Evolutionary conservation across 1,140 invertebrate genomes (phyloP), one percentile per base, ranked within the genome.

Genomic region (Drosophila obscura): DNA sequence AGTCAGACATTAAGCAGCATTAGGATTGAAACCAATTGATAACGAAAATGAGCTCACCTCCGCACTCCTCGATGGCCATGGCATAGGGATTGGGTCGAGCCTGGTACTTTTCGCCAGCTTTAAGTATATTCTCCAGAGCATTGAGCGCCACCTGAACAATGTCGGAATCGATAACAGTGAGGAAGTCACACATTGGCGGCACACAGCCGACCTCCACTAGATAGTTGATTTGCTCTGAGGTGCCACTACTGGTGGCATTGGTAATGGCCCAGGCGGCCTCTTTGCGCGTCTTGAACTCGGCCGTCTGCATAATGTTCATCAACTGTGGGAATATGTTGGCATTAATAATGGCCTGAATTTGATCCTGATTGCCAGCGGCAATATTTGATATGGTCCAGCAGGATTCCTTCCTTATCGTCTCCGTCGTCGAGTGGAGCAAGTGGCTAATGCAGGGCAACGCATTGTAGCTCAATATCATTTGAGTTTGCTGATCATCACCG

Each of bases 361-460:
- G 98, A 79, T 95, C 94, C 50, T 96, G 94, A 93, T 99, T 99
- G 51, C 98, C 98, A 57, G 98, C 98, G 3, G 98, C 99, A 55
- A 99, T 99, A 93, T 99, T 99, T 43, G 98, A 99, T 73, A 99
- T 96, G 46, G 98, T 99, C 98, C 98, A 99, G 91, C 98, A 99
- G 5, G 98, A 97, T 93, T 99, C 98, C 93, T 99, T 99, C 55
- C 96, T 94, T 49, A 99, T 95, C 24, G 95, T 95, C 92, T 99
- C 98, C 81, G 96, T 96, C 41, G 93, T 89, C 7, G 95, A 96
- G 48, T 94, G 94, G 48, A 99, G 93, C 28, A 99, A 93, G 90
- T 96, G 95, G 58, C 96, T 93, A 46, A 99, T 93, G 91, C 96
- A 97, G 0, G 96, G 96, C 64, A 99, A 93, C 35, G 97, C 98